Evolutionary conservation across 2,797 vertebrate genomes (phyloP), one percentile per base, ranked within the genome.

Genomic region (Macroramphosus scolopax): DNA sequence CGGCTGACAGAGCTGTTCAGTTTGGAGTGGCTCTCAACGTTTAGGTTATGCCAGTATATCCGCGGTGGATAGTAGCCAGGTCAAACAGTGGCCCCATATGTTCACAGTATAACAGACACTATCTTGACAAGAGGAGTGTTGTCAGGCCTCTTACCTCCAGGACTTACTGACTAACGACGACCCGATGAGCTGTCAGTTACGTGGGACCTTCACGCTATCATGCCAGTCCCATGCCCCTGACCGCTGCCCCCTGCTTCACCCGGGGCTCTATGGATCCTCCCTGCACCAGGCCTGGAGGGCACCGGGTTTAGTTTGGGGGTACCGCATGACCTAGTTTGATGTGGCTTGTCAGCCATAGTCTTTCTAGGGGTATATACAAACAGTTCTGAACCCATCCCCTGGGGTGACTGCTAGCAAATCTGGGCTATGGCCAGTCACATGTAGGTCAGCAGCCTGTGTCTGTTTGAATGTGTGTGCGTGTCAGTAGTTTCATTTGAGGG

Each of bases 391-490:
- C 41, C 59, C 59, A 64, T 72, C 71, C 89, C 84, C 71, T 39
- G 48, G 72, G 86, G 75, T 69, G 60, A 71, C 52, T 59, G 75
- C 78, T 59, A 36, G 70, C 61, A 51, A 78, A 88, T 84, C 75
- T 86, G 83, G 87, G 78, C 68, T 82, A 64, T 13, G 55, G 76
- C 81, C 84, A 87, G 79, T 85, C 69, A 76, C 84, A 90, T 90
- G 77, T 89, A 89, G 88, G 87, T 88, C 87, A 85, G 64, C 77
- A 78, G 80, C 80, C 72, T 72, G 75, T 72, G 72, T 75, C 59
- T 70, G 38, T 69, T 49, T 68, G 74, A 31, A 50, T 77, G 66
- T 59, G 49, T 43, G 63, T 59, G 30, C 32, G 28, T 70, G 73
- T 72, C 29, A 58, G 46, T 63, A 31, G 52, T 69, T 82, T 51